These are phyloP conservation scores for Philonicus albiceps DNA, from an alignment of 2,888 invertebrate species.

Conservation along the genomic window DNA sequence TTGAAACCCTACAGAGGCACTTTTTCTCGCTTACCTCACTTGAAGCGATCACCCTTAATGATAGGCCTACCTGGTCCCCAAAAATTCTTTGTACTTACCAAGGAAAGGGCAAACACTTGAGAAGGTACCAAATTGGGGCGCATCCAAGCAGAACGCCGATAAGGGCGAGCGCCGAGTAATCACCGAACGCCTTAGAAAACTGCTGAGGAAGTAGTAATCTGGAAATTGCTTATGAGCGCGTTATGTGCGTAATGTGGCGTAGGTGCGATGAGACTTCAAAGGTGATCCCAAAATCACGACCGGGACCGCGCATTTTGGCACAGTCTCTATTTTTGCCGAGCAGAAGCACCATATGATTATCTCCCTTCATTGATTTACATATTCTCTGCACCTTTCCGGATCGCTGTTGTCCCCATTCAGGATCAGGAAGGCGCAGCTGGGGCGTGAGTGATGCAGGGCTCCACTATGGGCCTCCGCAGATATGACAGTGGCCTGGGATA, in stretches of 20 bases:
- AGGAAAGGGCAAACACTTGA: constrained; percentile 47
- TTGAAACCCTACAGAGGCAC: neutral
- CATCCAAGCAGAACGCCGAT: constrained; percentile 49
- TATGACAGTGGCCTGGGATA: constrained; percentile 7
- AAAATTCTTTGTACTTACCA: constrained; percentile 14
- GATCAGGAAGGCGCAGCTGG: neutral
- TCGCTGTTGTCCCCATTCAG: neutral
- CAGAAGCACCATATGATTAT: constrained; percentile 41
- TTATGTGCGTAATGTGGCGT: constrained; percentile 44
- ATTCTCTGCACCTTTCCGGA: constrained; percentile 22
- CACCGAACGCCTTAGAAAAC: constrained; percentile 43
- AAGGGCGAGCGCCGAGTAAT: constrained; percentile 44
- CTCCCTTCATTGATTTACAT: constrained; percentile 42
- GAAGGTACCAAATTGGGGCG: constrained; percentile 47
- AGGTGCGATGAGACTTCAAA: constrained; percentile 47
- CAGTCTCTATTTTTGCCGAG: constrained; percentile 32
- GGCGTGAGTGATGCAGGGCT: neutral
- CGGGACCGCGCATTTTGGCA: constrained; percentile 25
- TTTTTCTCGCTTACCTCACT: constrained; percentile 9
- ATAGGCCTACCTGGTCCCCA: constrained; percentile 40
- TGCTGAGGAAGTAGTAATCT: constrained; percentile 48
- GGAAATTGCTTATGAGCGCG: constrained; percentile 47
- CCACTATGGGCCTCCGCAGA: neutral
- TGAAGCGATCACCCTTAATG: constrained; percentile 45
- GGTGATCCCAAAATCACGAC: constrained; percentile 16